phyloP scores from a whole-genome alignment of 2,113 vertebrate species.

The Pterocles gutturalis region DNA sequence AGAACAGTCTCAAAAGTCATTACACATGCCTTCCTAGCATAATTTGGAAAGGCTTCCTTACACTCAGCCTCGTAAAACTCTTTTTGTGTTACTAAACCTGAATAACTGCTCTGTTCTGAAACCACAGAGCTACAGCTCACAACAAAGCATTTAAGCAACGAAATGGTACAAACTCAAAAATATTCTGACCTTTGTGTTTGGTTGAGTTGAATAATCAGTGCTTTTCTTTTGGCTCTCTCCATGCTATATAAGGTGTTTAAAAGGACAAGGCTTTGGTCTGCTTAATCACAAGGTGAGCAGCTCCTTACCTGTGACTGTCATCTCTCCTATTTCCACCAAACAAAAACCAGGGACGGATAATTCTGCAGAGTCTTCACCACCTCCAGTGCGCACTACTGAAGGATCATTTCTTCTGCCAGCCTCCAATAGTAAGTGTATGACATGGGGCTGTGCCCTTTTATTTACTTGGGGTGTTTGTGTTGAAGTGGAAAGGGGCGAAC shows the following conservation, averaged over 20 bases:
- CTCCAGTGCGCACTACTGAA: rapidly evolving
- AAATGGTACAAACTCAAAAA: background rate
- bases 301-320: background rate
- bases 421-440: rapidly evolving
- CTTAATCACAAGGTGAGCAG: background rate
- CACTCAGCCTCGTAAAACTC: background rate
- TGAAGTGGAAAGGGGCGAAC: background rate
- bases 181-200: background rate
- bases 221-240: background rate
- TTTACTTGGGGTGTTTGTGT: background rate
- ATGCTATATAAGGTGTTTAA: rapidly evolving
- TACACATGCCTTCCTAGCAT: constrained; percentile 1
- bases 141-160: background rate
- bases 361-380: background rate
- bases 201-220: background rate
- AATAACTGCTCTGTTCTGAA: constrained; percentile 35
- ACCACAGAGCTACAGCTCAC: background rate
- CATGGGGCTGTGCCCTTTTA: background rate
- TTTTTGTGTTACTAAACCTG: constrained; percentile 24
- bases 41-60: constrained; percentile 38
- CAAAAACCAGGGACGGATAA: background rate
- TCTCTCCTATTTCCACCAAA: background rate
- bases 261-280: background rate
- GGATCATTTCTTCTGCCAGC: background rate
- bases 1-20: background rate